A percentile compares a stretch with the other conserved stretches of the same genome.
Evolutionary conservation across 1,140 invertebrate genomes (phyloP).

Genomic region (Scaptomyza pallida): DNA sequence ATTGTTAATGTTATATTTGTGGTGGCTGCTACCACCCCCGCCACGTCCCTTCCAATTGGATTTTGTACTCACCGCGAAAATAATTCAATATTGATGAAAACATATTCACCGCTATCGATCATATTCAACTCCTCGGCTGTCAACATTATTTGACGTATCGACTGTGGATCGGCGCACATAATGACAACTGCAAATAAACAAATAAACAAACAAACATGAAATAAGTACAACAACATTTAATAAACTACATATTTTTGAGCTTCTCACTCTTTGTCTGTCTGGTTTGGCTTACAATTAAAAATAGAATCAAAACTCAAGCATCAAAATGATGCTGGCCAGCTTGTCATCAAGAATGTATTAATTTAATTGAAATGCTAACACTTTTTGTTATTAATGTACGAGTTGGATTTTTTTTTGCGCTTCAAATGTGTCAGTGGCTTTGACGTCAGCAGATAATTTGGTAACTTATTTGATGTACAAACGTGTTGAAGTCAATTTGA

Average conservation of each 20-base stretch:
- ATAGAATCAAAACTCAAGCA: constrained; percentile 27
- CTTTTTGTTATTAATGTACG: constrained; percentile 36
- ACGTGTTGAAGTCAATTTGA: neutral
- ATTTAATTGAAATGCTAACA: constrained; percentile 56
- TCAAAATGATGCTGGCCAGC: constrained; percentile 9
- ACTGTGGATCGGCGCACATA: constrained; percentile 94
- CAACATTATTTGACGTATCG: constrained; percentile 94
- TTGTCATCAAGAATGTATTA: constrained; percentile 76
- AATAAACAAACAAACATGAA: constrained; percentile 74
- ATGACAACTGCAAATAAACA: constrained; percentile 93
- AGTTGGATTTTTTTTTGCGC: neutral
- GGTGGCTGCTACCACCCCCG: constrained; percentile 1
- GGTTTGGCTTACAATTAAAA: constrained; percentile 19
- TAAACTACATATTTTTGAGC: neutral
- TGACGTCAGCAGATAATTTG: constrained; percentile 62
- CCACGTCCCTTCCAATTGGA: constrained; percentile 28
- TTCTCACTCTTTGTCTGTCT: constrained; percentile 6
- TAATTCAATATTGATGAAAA: constrained; percentile 98
- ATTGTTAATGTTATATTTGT: constrained; percentile 14
- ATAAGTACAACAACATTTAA: constrained; percentile 29
- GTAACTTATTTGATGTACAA: constrained; percentile 3
- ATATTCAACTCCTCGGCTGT: constrained; percentile 96
- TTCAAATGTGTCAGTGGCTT: constrained; percentile 54
- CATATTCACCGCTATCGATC: constrained; percentile 97
- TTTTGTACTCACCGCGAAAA: constrained; percentile 93